A percentile compares a stretch with the other conserved stretches of the same genome.
Conservation (phyloP, 2,888 invertebrate genomes). For the Apodemia mormo region DNA sequence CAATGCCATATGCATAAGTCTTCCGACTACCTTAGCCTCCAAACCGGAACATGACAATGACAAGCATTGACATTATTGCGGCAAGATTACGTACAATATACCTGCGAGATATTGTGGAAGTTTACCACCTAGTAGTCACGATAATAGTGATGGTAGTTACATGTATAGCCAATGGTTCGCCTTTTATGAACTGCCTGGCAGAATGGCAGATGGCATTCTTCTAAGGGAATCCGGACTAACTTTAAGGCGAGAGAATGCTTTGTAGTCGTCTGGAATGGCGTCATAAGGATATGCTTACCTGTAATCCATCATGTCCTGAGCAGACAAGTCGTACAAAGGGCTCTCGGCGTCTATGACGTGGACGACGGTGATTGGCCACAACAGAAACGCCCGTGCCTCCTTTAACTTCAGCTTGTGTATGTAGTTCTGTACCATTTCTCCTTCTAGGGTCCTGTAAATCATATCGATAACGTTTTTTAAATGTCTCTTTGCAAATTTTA, state of each 20-base stretch:
- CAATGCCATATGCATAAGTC: neutral
- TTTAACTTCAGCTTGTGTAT: constrained; percentile 86
- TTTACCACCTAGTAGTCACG: no score
- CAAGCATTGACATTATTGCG: no score
- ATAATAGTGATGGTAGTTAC: no score
- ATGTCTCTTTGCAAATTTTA: no score
- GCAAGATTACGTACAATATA: no score
- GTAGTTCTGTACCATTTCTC: constrained; percentile 87
- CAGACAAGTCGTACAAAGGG: constrained; percentile 90
- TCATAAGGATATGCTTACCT: constrained; percentile 51
- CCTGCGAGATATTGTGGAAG: no score
- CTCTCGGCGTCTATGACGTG: constrained; percentile 90
- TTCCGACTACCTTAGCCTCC: neutral
- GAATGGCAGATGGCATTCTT: neutral
- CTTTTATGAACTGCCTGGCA: no score
- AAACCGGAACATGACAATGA: no score
- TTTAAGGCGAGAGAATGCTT: no score
- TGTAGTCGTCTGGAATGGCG: no score
- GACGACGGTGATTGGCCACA: constrained; percentile 94
- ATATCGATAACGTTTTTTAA: neutral
- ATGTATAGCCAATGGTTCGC: no score
- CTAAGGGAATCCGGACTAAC: neutral
- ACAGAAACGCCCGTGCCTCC: constrained; percentile 86
- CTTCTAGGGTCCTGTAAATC: constrained; percentile 79
- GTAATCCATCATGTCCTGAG: constrained; percentile 87